Evolutionary conservation across 2,797 vertebrate genomes (phyloP).

Genomic region (Anguilla pacifica): DNA sequence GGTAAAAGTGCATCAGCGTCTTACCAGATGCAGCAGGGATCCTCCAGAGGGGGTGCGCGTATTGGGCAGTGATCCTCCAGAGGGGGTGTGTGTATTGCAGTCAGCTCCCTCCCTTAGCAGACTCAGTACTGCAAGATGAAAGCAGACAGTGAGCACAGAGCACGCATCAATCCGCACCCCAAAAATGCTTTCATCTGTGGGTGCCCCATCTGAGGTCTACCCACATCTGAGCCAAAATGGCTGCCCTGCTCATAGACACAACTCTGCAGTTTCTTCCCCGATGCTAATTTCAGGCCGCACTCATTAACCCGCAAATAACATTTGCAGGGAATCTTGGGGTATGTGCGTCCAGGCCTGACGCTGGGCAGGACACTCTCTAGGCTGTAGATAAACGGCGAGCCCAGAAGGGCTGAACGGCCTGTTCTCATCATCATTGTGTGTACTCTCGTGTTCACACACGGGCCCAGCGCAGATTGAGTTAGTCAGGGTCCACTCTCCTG

Average conservation of each 20-base stretch:
- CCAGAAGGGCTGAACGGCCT: neutral
- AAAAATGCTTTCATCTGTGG: neutral
- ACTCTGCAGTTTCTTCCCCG: neutral
- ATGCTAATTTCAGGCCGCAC: neutral
- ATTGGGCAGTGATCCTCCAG: constrained; percentile 82
- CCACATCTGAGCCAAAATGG: neutral
- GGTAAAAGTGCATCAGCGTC: constrained; percentile 40
- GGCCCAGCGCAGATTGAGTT: neutral
- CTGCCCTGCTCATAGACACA: neutral
- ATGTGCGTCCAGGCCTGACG: too few relatives aligned
- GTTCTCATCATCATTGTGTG: neutral
- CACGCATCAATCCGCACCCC: neutral
- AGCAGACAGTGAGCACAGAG: constrained; percentile 30
- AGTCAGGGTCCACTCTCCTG: neutral
- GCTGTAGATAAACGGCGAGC: neutral
- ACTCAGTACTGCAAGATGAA: constrained; percentile 78
- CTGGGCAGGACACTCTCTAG: neutral
- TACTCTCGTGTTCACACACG: neutral
- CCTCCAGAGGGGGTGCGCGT: constrained; percentile 78
- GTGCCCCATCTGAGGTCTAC: neutral
- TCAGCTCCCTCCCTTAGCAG: constrained; percentile 89
- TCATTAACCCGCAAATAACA: neutral
- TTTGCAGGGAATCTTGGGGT: neutral
- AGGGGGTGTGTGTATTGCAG: constrained; percentile 72
- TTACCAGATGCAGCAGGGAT: constrained; percentile 92